phyloP scores from a whole-genome alignment of 1,140 invertebrate species.

The Nephotettix cincticeps region DNA sequence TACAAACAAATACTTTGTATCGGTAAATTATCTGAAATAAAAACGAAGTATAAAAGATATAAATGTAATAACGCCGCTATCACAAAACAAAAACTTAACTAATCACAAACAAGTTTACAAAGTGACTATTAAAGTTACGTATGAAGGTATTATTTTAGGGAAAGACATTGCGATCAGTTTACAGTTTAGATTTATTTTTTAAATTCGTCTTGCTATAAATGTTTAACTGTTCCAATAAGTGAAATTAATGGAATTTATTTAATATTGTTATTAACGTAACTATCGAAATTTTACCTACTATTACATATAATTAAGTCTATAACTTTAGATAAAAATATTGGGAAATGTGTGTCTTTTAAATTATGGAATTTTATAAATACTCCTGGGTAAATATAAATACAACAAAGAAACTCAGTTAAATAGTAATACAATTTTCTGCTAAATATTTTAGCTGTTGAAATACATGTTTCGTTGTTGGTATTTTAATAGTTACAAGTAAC shows the following conservation, averaged over 20 bases:
- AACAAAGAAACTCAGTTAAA: too few species aligned
- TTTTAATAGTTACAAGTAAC: too few species aligned
- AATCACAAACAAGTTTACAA: constrained; percentile 14
- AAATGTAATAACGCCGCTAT: constrained; percentile 19
- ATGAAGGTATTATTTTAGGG: neutral
- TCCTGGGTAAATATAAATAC: too few species aligned
- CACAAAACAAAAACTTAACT: constrained; percentile 19
- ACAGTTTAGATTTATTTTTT: neutral
- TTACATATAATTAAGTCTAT: neutral
- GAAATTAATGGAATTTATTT: neutral
- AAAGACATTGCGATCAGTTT: neutral
- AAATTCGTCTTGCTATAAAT: neutral
- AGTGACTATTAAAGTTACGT: constrained; percentile 5
- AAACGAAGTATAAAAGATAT: constrained; percentile 20
- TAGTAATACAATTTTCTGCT: too few species aligned
- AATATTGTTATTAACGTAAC: neutral
- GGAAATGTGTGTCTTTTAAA: too few species aligned
- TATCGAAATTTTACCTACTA: neutral
- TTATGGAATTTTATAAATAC: too few species aligned
- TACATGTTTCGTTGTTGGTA: too few species aligned
- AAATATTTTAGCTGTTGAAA: too few species aligned
- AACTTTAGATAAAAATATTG: neutral
- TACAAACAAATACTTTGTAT: neutral
- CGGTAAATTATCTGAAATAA: constrained; percentile 17
- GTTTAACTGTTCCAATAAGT: neutral